phyloP scores from a whole-genome alignment of 2,888 invertebrate genomes.

The Ptychoptera contaminata region DNA sequence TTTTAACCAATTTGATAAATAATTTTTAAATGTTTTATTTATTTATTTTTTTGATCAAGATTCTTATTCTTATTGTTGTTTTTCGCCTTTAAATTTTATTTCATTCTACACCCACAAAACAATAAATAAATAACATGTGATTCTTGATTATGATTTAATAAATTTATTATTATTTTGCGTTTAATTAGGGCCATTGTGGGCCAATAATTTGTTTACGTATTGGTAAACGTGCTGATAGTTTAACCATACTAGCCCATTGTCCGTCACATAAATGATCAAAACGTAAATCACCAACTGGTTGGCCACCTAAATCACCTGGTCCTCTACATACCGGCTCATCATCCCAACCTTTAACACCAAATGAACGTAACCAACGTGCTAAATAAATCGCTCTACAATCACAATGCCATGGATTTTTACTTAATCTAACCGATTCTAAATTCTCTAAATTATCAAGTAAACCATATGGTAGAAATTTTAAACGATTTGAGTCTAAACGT shows the following conservation, averaged over 20 bases:
- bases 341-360: conserved; percentile 34
- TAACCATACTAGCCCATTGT: conserved; percentile 54
- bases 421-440: conserved; percentile 41
- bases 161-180: too few relatives aligned
- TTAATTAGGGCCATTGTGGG: too few relatives aligned
- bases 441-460: conserved; percentile 38
- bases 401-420: conserved; percentile 48
- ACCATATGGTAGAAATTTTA: conserved; percentile 43
- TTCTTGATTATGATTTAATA: too few relatives aligned
- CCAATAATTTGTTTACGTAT: conserved; percentile 18
- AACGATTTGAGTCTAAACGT: conserved; percentile 42
- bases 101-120: too few relatives aligned
- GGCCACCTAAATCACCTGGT: conserved; percentile 35
- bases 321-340: conserved; percentile 36
- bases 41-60: too few relatives aligned
- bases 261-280: conserved; percentile 54
- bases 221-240: conserved; percentile 27
- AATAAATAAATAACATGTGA: too few relatives aligned
- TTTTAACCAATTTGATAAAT: too few relatives aligned
- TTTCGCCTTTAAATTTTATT: too few relatives aligned
- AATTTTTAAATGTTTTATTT: too few relatives aligned
- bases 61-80: too few relatives aligned
- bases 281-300: conserved; percentile 32
- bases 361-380: conserved; percentile 38
- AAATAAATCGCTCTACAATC: conserved; percentile 48